Base-by-base conservation (phyloP, 2,797 vertebrate species). In the Glyptemys insculpta region DNA sequence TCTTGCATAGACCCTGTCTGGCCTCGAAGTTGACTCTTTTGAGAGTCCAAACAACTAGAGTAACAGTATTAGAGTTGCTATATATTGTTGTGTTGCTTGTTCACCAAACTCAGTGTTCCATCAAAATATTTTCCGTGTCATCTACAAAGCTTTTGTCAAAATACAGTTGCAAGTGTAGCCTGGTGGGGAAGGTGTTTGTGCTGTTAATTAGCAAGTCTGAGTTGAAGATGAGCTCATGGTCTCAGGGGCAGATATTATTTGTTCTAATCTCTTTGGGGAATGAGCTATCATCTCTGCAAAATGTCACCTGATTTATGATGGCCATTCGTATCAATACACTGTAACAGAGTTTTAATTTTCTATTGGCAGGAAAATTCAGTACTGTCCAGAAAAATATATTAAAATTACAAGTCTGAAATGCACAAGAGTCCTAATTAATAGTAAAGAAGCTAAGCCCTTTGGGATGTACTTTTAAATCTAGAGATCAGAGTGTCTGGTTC, bases 141-240 rank as follows among this genome's bases (percentile, higher is more conserved):
- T 41, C 34, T 4, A 83, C 57, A 74, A 19, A 87, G 12, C 57
- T 95, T 94, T 78, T 89, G 72, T 87, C 80, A 94, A 92, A 94
- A 88, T 91, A 65, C 57, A 53, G 76, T 87, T 92, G 49, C 82
- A 93, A 95, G 86, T 74, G 74, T 83, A 47, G 87, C 54, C 88
- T 62, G 47, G 79, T 94, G 44, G 65, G n/a, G 74, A 96, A 83
- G 79, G 15, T 96, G 54, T 92, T 97, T 93, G 81, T 79, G 49
- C 78, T 92, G 85, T 41, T 97, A 93, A 96, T 97, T 96, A 95
- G 87, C 87, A 81, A 90, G 87, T n/a, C 62, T 72, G 86, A 44
- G 31, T 37, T 0, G 1, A 92, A 96, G 80, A 95, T 81, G 82
- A 96, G 29, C 79, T 95, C 62, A 44, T 74, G 82, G 65, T 97